Percentiles rank a stretch among this genome's conserved stretches.
Evolutionary conservation across 2,797 vertebrate species (phyloP).

Genomic region (Pangasius larnaudii): DNA sequence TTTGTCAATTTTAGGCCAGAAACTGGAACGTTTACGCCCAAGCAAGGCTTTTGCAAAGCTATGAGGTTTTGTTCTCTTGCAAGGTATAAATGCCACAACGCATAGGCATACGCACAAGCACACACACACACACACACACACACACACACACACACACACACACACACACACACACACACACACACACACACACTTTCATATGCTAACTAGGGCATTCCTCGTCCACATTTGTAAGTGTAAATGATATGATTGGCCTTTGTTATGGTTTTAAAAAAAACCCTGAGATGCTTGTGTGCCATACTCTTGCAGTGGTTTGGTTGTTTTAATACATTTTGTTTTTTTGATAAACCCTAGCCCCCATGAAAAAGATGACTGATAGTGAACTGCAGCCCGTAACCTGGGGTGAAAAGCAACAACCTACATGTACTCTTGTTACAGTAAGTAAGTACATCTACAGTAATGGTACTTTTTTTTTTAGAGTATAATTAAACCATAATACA

Average conservation of each 20-base stretch:
- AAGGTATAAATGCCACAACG: background rate
- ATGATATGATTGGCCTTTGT: background rate
- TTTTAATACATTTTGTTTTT: background rate
- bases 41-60: background rate
- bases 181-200: background rate
- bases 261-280: no score
- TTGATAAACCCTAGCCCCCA: background rate
- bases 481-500: background rate
- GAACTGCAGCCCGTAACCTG: background rate
- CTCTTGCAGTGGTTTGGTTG: background rate
- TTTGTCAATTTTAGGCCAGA: background rate
- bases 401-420: background rate
- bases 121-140: background rate
- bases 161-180: background rate
- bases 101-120: background rate
- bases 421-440: background rate
- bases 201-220: background rate
- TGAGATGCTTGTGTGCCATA: background rate
- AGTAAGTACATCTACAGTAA: background rate
- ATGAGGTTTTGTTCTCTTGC: background rate
- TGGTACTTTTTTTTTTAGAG: background rate
- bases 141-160: background rate
- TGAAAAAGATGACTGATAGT: background rate
- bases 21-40: background rate
- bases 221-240: background rate